Conservation (phyloP, 2,888 invertebrate genomes). For the Heliconius ethilla region DNA sequence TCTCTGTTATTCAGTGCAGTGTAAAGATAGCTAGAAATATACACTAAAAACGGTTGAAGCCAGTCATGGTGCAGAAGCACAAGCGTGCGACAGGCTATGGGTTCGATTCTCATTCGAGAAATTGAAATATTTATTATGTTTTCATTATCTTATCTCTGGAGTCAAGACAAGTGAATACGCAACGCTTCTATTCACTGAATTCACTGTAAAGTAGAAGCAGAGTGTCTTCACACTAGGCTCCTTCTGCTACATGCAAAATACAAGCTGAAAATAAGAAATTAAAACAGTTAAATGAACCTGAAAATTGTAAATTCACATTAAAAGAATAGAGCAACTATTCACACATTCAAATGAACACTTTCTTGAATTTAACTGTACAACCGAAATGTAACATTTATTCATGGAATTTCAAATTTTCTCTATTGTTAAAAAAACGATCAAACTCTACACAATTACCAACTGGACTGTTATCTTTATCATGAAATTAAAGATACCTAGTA, state of each 20-base stretch:
- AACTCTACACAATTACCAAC: background rate
- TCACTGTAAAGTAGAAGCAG: too few relatives aligned
- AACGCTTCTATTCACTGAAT: too few relatives aligned
- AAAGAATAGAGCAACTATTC: slow-evolving; percentile 5
- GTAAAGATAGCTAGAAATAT: background rate
- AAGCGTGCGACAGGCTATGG: too few relatives aligned
- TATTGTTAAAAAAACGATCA: slow-evolving; percentile 3
- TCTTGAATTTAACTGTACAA: slow-evolving; percentile 2
- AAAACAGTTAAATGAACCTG: background rate
- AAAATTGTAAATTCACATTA: slow-evolving; percentile 2
- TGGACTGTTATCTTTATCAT: slow-evolving; percentile 4
- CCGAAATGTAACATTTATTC: slow-evolving; percentile 14
- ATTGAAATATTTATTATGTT: background rate
- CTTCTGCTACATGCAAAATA: too few relatives aligned
- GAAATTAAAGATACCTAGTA: background rate
- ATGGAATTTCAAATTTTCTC: slow-evolving; percentile 9
- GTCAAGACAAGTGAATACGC: too few relatives aligned
- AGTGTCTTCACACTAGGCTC: too few relatives aligned
- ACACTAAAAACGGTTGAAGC: background rate
- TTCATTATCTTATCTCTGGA: too few relatives aligned
- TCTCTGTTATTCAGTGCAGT: background rate
- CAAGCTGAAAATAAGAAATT: too few relatives aligned
- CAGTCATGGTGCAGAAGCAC: too few relatives aligned
- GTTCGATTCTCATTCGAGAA: too few relatives aligned
- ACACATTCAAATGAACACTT: slow-evolving; percentile 13